Conservation (phyloP, 2,888 invertebrate species). For the Volucella bombylans region DNA sequence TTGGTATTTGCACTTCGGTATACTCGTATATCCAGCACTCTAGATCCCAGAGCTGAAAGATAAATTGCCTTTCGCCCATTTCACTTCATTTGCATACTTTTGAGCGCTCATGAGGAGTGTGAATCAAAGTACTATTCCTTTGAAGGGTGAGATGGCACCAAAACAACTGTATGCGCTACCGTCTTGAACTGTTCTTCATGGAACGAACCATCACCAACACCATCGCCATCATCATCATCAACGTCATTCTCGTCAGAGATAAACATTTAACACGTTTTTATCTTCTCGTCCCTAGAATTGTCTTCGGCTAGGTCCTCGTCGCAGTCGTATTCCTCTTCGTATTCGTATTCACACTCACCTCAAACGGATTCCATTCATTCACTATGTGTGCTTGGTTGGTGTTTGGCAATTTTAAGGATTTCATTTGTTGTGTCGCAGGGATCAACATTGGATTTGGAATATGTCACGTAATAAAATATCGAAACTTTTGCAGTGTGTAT, state of each 20-base stretch:
- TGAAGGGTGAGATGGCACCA: background rate
- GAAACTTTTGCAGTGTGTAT: slow-evolving; percentile 68
- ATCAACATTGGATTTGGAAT: slow-evolving; percentile 70
- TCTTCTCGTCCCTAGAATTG: slow-evolving; percentile 38
- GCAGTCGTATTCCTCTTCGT: slow-evolving; percentile 5
- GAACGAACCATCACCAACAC: background rate
- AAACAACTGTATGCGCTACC: slow-evolving; percentile 30
- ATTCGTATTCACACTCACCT: slow-evolving; percentile 29
- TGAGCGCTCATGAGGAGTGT: slow-evolving; percentile 45
- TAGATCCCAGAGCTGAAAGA: slow-evolving; percentile 53
- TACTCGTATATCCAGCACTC: slow-evolving; percentile 1
- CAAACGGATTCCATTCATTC: background rate
- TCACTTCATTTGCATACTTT: slow-evolving; percentile 71
- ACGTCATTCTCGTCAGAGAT: slow-evolving; percentile 76
- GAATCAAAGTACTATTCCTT: slow-evolving; percentile 42
- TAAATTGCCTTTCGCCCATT: slow-evolving; percentile 72
- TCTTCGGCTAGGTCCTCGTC: slow-evolving; percentile 12
- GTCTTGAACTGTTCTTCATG: slow-evolving; percentile 1
- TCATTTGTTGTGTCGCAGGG: slow-evolving; percentile 67
- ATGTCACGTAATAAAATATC: slow-evolving; percentile 74
- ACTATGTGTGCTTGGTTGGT: background rate
- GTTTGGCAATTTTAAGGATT: slow-evolving; percentile 53
- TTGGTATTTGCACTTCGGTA: slow-evolving; percentile 38
- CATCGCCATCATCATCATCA: slow-evolving; percentile 58
- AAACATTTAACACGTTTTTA: slow-evolving; percentile 81